Percentiles rank a stretch among this genome's conserved stretches.
Evolutionary conservation across 2,113 vertebrate genomes (phyloP).

Genomic region (Lophotis ruficrista): DNA sequence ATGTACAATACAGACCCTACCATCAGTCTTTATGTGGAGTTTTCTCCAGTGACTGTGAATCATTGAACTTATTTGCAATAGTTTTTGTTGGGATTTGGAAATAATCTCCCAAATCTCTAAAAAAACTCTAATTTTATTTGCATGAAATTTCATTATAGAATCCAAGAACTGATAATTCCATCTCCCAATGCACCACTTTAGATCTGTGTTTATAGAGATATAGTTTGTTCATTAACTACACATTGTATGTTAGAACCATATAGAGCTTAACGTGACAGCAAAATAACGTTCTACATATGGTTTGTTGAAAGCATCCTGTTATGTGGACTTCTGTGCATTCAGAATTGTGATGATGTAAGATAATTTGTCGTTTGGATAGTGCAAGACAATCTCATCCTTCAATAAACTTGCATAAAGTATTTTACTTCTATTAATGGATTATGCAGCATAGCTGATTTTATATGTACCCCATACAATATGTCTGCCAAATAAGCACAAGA

Average conservation of each 20-base stretch:
- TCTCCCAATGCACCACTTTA: conserved; percentile 37
- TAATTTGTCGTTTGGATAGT: conserved; percentile 29
- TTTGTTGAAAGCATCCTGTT: conserved; percentile 48
- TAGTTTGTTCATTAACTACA: conserved; percentile 1
- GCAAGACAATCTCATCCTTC: conserved; percentile 36
- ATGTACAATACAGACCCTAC: neutral
- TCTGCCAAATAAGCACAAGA: conserved; percentile 54
- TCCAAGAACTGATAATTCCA: conserved; percentile 16
- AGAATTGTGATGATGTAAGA: conserved; percentile 66
- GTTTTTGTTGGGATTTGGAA: conserved; percentile 57
- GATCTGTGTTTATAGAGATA: neutral
- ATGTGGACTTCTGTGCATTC: conserved; percentile 44
- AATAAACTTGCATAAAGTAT: conserved; percentile 39
- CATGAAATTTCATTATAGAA: conserved; percentile 41
- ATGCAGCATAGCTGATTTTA: conserved; percentile 3
- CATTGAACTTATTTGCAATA: conserved; percentile 24
- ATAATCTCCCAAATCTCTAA: conserved; percentile 18
- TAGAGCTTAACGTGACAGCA: neutral
- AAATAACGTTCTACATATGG: neutral
- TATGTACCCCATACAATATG: neutral
- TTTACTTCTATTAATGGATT: conserved; percentile 13
- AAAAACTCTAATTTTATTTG: conserved; percentile 28
- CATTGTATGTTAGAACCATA: conserved; percentile 34
- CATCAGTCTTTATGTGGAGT: conserved; percentile 29
- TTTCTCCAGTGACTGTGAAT: conserved; percentile 25